phyloP scores from a whole-genome alignment of 2,113 vertebrate species.

The Colius striatus region DNA sequence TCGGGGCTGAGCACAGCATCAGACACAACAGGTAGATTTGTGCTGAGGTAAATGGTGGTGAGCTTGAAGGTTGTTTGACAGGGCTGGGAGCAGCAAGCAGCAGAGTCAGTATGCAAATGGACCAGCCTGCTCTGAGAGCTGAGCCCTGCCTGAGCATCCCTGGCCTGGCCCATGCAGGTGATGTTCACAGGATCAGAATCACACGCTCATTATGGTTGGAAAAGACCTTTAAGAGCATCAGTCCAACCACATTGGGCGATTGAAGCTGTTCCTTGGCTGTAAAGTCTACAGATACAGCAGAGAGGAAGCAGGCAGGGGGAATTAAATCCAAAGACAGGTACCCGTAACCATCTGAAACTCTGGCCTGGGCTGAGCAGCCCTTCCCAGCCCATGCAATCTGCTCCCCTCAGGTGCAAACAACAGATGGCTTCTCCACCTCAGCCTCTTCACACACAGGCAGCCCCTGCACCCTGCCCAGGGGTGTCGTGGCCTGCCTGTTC shows the following conservation, averaged over 20 bases:
- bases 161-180: neutral
- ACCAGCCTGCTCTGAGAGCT: neutral
- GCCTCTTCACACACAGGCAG: accelerated
- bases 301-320: neutral
- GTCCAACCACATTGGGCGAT: too few species aligned
- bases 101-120: neutral
- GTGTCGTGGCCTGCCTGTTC: neutral
- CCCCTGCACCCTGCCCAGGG: neutral
- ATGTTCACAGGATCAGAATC: accelerated
- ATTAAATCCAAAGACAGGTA: neutral
- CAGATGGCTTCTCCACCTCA: accelerated
- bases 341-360: neutral
- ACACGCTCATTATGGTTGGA: too few species aligned
- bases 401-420: accelerated
- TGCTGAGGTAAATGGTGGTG: neutral
- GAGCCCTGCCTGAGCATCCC: neutral
- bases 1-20: neutral
- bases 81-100: neutral
- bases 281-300: accelerated
- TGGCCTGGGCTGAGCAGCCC: neutral
- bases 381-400: neutral
- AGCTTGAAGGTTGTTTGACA: neutral
- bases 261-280: neutral
- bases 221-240: too few species aligned
- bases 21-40: neutral